Evolutionary conservation across 30 jellyfish, hydroid and myxozoan genomes (phyloP).

Genomic region (Rhopilema esculentum): DNA sequence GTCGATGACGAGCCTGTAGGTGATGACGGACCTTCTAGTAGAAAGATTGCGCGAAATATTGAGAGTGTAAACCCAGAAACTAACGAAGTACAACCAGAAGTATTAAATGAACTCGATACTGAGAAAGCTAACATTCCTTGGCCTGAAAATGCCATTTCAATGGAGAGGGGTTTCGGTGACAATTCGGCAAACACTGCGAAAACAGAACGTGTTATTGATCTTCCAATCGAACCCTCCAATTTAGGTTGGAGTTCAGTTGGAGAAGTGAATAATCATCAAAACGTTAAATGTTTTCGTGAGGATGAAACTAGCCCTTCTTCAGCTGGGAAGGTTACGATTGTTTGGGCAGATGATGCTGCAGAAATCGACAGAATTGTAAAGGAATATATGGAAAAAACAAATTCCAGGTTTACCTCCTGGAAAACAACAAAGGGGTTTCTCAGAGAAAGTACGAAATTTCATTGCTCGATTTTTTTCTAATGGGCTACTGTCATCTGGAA

Average conservation of each 20-base stretch:
- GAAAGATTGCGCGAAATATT: not conserved
- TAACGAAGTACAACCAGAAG: not conserved
- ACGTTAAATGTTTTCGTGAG: not conserved
- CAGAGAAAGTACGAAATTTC: slow-evolving; percentile 14
- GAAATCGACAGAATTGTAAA: slow-evolving; percentile 32
- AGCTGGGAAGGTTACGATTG: slow-evolving; percentile 34
- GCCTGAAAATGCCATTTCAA: not conserved
- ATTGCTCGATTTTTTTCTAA: not conserved
- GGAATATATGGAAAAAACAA: slow-evolving; percentile 38
- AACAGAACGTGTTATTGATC: not conserved
- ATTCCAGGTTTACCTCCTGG: slow-evolving; percentile 40
- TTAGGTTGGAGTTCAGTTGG: not conserved
- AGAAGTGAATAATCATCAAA: not conserved
- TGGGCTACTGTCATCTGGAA: no score
- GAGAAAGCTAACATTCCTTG: not conserved
- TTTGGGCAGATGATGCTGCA: slow-evolving; percentile 43
- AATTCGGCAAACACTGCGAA: not conserved
- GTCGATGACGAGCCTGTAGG: not conserved
- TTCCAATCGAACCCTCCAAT: not conserved
- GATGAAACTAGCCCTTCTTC: not conserved
- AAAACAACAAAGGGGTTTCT: slow-evolving; percentile 48
- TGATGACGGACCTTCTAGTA: not conserved
- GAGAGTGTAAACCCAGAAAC: not conserved
- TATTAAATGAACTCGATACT: not conserved
- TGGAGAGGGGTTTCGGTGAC: not conserved